Evolutionary conservation across 2,113 vertebrate species (phyloP).

Genomic region (Hemibagrus wyckioides): DNA sequence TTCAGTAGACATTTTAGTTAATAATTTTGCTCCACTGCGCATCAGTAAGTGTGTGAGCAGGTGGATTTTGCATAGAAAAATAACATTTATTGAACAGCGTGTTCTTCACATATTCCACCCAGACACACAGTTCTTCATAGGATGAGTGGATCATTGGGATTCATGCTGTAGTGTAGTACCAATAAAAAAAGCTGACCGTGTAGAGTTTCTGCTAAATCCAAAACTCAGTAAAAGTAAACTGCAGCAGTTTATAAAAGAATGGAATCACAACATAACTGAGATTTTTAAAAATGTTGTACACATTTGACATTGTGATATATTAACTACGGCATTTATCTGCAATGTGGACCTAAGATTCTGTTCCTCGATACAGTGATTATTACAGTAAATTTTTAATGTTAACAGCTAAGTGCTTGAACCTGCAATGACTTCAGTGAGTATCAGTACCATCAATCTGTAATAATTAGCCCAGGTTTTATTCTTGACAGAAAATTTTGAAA

Average conservation of each 20-base stretch:
- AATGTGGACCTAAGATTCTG: not conserved
- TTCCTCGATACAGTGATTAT: not conserved
- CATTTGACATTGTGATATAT: not conserved
- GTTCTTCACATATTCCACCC: not conserved
- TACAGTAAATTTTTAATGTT: slow-evolving; percentile 39
- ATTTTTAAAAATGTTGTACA: not conserved
- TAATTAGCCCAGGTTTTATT: slow-evolving; percentile 65
- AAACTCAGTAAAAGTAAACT: not conserved
- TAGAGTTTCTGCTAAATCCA: not conserved
- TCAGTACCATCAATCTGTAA: slow-evolving; percentile 56
- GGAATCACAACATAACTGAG: not conserved
- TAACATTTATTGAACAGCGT: not conserved
- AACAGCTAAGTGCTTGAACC: slow-evolving; percentile 2
- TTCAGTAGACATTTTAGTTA: not conserved
- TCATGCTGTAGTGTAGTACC: not conserved
- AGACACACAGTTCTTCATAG: not conserved
- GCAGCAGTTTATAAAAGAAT: not conserved
- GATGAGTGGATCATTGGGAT: not conserved
- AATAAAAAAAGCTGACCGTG: not conserved
- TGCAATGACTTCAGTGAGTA: slow-evolving; percentile 32
- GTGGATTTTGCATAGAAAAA: not conserved
- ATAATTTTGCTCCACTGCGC: not conserved
- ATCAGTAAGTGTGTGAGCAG: not conserved
- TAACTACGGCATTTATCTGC: too few relatives aligned
- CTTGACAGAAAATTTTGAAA: slow-evolving; percentile 36